phyloP scores from a whole-genome alignment of 2,113 vertebrate genomes.

The Stigmatopora argus region DNA sequence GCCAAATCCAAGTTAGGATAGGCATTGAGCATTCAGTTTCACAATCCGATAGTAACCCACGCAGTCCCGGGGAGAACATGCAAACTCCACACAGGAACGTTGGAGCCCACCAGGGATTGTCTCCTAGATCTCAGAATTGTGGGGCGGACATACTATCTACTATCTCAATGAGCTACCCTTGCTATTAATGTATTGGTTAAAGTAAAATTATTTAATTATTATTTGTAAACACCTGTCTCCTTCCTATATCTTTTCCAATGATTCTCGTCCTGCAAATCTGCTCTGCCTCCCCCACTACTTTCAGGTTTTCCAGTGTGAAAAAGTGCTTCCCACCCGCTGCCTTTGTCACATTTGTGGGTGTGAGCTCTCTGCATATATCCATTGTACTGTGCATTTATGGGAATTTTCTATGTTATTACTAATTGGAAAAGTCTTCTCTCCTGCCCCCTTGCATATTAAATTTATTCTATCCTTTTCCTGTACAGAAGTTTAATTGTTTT shows the following conservation, averaged over 20 bases:
- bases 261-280: neutral
- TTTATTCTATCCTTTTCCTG: neutral
- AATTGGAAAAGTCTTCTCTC: neutral
- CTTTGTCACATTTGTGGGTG: neutral
- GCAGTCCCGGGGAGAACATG: too few relatives aligned
- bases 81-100: too few relatives aligned
- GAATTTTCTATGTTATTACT: neutral
- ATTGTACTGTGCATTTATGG: neutral
- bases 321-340: neutral
- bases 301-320: neutral
- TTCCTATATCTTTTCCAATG: neutral
- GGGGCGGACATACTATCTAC: too few relatives aligned
- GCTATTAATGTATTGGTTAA: too few relatives aligned
- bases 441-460: neutral
- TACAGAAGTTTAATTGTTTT: neutral
- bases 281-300: neutral
- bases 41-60: too few relatives aligned
- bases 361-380: neutral
- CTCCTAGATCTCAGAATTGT: too few relatives aligned
- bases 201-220: too few relatives aligned
- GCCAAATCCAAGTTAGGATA: too few relatives aligned
- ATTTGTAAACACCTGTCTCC: neutral
- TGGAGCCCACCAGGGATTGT: too few relatives aligned
- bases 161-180: neutral
- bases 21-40: too few relatives aligned